Percentiles rank a stretch among this genome's conserved stretches.
Conservation (phyloP, 2,797 vertebrate genomes). For the Fringilla coelebs region DNA sequence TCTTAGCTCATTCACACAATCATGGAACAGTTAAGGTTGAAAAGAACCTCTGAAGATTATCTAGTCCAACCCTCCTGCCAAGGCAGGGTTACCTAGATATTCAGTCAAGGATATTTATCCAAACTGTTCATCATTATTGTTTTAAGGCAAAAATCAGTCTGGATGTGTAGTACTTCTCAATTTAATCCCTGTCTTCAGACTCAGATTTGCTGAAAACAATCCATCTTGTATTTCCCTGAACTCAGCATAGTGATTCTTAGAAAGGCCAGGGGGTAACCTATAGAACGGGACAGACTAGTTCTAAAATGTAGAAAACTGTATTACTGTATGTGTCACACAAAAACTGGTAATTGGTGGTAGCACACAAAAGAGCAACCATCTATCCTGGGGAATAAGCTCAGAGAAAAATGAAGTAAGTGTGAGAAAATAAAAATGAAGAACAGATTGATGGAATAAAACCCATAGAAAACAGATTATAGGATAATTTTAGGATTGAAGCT, state of each 20-base stretch:
- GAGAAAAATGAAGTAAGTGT: background rate
- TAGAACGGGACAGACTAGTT: background rate
- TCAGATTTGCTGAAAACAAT: background rate
- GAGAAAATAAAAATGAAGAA: background rate
- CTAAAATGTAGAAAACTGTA: background rate
- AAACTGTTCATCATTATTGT: background rate
- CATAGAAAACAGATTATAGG: background rate
- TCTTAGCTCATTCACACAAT: background rate
- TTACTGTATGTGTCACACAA: background rate
- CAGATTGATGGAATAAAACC: background rate
- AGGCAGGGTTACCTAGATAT: background rate
- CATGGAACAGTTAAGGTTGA: background rate
- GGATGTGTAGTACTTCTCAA: background rate
- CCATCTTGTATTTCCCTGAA: background rate
- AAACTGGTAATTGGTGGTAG: background rate
- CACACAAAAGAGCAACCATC: background rate
- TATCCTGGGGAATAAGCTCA: background rate
- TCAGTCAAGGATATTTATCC: background rate
- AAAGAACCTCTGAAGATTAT: background rate
- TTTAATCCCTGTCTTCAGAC: background rate
- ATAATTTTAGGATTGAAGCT: background rate
- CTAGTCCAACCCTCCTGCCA: background rate
- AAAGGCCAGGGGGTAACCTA: background rate
- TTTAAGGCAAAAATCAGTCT: background rate
- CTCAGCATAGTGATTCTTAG: background rate